Evolutionary conservation across 2,113 vertebrate species (phyloP).

Genomic region (Dicrurus megarhynchus): DNA sequence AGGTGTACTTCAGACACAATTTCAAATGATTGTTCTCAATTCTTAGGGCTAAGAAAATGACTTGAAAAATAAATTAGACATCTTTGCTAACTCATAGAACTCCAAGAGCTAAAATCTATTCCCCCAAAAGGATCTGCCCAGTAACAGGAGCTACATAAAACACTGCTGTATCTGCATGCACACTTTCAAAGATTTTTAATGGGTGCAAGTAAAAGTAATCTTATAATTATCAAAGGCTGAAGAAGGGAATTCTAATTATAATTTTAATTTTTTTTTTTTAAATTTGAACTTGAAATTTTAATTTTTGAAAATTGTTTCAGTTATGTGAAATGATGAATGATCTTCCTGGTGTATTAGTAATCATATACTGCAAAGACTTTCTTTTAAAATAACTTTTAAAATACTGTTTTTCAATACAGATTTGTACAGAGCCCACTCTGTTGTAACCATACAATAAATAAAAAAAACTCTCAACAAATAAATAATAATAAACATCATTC

Average conservation of each 20-base stretch:
- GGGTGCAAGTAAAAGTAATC: neutral
- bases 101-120: neutral
- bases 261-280: neutral
- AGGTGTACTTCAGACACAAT: accelerated
- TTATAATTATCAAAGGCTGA: neutral
- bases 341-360: neutral
- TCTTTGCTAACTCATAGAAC: neutral
- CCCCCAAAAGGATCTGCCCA: accelerated
- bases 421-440: neutral
- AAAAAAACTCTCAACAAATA: neutral
- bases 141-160: neutral
- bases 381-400: neutral
- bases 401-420: neutral
- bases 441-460: neutral
- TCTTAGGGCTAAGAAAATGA: accelerated
- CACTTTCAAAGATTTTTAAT: neutral
- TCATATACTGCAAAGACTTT: neutral
- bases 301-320: neutral
- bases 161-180: neutral
- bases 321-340: neutral
- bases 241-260: neutral
- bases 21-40: neutral
- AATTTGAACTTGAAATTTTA: neutral
- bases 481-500: constrained; percentile 40
- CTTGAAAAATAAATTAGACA: neutral